Percentiles rank a stretch among this genome's conserved stretches.
phyloP scores from a whole-genome alignment of 1,140 invertebrate species.

The Lordiphosa clarofinis region DNA sequence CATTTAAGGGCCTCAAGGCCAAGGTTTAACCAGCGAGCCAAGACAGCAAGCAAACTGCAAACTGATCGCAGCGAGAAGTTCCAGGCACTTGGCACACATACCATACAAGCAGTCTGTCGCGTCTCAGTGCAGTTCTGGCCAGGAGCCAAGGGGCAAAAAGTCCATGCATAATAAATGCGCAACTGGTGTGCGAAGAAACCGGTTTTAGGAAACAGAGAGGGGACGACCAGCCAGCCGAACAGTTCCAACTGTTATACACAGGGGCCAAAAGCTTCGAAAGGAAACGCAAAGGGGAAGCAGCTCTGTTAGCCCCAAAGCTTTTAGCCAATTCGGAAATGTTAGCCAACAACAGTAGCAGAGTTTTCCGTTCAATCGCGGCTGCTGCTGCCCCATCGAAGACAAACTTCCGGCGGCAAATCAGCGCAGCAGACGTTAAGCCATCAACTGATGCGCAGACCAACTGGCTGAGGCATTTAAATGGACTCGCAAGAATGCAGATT shows the following conservation, averaged over 20 bases:
- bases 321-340: no score
- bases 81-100: constrained; percentile 37
- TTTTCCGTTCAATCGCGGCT: constrained; percentile 2
- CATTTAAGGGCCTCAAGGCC: constrained; percentile 79
- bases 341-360: constrained; percentile 15
- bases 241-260: constrained; percentile 21
- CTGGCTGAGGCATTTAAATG: constrained; percentile 50
- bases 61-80: constrained; percentile 45
- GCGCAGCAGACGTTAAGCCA: constrained; percentile 54
- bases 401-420: constrained; percentile 74
- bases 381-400: constrained; percentile 4
- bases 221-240: no score
- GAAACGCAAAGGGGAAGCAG: no score
- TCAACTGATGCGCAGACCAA: constrained; percentile 59
- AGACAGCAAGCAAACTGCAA: constrained; percentile 21
- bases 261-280: constrained; percentile 24
- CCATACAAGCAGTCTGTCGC: constrained; percentile 10
- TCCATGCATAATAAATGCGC: constrained; percentile 79
- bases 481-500: constrained; percentile 68
- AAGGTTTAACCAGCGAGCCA: constrained; percentile 62
- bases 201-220: constrained; percentile 48
- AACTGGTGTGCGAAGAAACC: constrained; percentile 76
- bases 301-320: no score
- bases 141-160: constrained; percentile 27
- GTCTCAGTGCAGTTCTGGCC: constrained; percentile 10